Base-by-base conservation (phyloP, 2,113 vertebrate genomes). In the Psittacula cyanocephala region DNA sequence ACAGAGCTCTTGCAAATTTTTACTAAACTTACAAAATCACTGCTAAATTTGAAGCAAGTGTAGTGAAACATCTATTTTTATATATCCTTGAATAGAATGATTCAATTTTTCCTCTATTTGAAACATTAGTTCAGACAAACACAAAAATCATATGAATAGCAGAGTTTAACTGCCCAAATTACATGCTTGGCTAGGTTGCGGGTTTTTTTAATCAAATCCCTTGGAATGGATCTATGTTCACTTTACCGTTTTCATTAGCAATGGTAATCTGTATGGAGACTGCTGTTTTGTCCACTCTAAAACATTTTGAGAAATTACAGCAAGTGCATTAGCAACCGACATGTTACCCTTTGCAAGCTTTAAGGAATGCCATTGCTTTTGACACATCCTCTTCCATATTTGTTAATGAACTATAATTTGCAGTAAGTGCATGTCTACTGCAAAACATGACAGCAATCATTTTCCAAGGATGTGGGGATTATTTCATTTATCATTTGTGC, bases 331-430 rank as follows among this genome's bases (percentile, higher is more conserved):
- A 95, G 78, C 43, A 95, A 64, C 22, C n/a, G 85, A 71, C 62
- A 69, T 46, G n/a, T 76, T 86, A 67, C 71, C 37, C n/a, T 81
- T 89, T 71, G 79, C 92, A 93, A 93, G 72, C 44, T 93, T 89
- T 71, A 89, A 88, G 46, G 63, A 90, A 72, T 46, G 63, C 7
- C 49, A 68, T 13, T 81, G 46, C 74, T 91, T 89, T 94, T 93
- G 93, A 86, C 10, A 37, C 9, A 9, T 67, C 60, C 17, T 72
- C 37, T 82, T 93, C 29, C 57, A 74, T 46, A 67, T 67, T 78
- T 77, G 24, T 67, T 93, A 93, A 94, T 77, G 60, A 91, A 87
- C 31, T 29, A 53, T 89, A 88, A 93, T 94, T 79, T 88, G 41
- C 53, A 88, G 5, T 74, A 92, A 96, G 41, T 69, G 39, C 33